A percentile compares a stretch with the other conserved stretches of the same genome.
Conservation (phyloP, 2,888 invertebrate genomes). For the Emmelina monodactyla region DNA sequence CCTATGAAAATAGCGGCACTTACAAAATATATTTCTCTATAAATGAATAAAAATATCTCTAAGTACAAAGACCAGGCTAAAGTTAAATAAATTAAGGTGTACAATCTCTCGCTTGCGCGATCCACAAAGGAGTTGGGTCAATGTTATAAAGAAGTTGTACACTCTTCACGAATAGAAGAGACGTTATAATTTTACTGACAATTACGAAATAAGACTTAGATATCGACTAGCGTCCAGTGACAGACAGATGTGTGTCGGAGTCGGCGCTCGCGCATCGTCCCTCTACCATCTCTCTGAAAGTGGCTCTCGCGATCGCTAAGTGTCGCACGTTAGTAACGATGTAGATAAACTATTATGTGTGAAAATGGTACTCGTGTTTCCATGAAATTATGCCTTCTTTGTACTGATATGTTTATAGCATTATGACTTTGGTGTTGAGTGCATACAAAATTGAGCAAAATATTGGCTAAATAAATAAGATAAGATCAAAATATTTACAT, state of each 20-base stretch:
- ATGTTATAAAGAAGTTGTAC: no score
- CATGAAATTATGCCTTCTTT: constrained; percentile 47
- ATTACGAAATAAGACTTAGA: constrained; percentile 33
- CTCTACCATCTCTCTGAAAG: constrained; percentile 4
- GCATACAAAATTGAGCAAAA: constrained; percentile 64
- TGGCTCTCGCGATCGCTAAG: not conserved
- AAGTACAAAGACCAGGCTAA: constrained; percentile 6
- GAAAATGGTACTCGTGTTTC: not conserved
- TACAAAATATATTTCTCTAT: constrained; percentile 1
- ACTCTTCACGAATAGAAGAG: constrained; percentile 15
- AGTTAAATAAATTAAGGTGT: not conserved
- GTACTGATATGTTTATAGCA: constrained; percentile 58
- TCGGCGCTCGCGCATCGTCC: constrained; percentile 2
- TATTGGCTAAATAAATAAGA: constrained; percentile 62
- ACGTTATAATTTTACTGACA: not conserved
- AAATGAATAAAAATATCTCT: constrained; percentile 4
- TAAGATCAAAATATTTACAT: constrained; percentile 37
- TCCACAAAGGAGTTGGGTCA: no score
- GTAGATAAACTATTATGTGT: not conserved
- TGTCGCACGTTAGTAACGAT: not conserved
- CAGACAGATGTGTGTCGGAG: not conserved
- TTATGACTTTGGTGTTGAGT: constrained; percentile 65
- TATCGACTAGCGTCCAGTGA: constrained; percentile 32
- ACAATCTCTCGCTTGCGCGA: no score
- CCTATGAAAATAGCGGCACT: not conserved